phyloP scores from a whole-genome alignment of 2,888 invertebrate species.

The Nemotelus nigrinus region DNA sequence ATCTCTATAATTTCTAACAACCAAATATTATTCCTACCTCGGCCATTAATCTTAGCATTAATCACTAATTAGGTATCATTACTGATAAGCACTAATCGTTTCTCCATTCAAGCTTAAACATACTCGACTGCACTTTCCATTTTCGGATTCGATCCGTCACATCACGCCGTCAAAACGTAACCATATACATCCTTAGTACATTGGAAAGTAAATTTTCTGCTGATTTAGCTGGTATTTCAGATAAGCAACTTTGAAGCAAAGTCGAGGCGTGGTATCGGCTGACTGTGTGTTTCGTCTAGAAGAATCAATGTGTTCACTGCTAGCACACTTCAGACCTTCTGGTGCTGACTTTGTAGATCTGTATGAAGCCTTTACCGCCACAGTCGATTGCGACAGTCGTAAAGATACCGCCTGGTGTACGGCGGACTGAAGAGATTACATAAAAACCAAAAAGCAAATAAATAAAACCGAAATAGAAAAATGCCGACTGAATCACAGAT shows the following conservation, averaged over 20 bases:
- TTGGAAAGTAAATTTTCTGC: neutral
- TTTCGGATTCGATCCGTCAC: neutral
- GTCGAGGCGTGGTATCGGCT: too few species aligned
- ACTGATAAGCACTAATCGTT: neutral
- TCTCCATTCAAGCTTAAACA: neutral
- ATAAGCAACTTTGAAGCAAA: neutral
- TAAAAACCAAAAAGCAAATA: slow-evolving; percentile 2
- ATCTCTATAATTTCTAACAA: neutral
- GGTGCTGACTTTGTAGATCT: too few species aligned
- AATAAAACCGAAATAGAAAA: slow-evolving; percentile 11
- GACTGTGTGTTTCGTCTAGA: too few species aligned
- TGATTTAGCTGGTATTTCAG: neutral
- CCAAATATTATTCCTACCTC: slow-evolving; percentile 7
- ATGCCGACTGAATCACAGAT: neutral
- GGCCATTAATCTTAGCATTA: neutral
- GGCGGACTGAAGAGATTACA: neutral
- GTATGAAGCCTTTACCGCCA: neutral
- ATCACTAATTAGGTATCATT: neutral
- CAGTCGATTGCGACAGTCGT: slow-evolving; percentile 3
- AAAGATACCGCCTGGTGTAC: neutral
- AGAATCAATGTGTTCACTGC: too few species aligned
- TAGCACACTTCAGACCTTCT: too few species aligned
- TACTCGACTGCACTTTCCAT: neutral
- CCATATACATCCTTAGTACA: neutral
- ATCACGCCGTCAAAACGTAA: neutral